These are phyloP conservation scores for Motacilla tschutschensis DNA, from an alignment of 2,113 vertebrate genomes.

Conservation along the genomic window DNA sequence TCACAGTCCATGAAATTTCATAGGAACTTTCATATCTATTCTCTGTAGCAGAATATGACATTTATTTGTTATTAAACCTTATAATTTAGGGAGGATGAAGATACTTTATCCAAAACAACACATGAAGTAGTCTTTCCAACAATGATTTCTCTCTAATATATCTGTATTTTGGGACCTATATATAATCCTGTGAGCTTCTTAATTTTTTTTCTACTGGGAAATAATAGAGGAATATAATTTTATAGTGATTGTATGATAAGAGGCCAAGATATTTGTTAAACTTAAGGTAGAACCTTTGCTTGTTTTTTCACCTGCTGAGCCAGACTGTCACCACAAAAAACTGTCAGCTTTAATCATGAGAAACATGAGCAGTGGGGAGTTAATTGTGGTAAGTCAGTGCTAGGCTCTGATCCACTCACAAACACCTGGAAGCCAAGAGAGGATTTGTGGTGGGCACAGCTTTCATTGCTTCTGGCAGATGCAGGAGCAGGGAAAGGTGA, in stretches of 20 bases:
- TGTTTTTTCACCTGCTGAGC: neutral
- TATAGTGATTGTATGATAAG: neutral
- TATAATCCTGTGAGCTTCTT: neutral
- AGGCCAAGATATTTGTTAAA: neutral
- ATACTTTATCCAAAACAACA: neutral
- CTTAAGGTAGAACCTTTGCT: neutral
- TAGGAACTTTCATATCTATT: constrained; percentile 4
- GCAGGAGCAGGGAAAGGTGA: neutral
- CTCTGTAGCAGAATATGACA: neutral
- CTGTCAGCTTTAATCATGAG: neutral
- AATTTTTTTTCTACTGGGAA: neutral
- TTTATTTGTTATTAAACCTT: constrained; percentile 37
- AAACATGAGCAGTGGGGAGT: neutral
- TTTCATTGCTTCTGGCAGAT: neutral
- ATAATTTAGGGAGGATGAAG: constrained; percentile 22
- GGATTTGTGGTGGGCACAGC: neutral
- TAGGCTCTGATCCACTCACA: neutral
- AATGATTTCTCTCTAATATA: neutral
- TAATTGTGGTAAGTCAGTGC: neutral
- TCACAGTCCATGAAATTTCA: constrained; percentile 36
- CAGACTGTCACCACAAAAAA: neutral
- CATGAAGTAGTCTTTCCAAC: neutral
- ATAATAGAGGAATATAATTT: neutral
- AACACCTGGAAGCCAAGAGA: neutral
- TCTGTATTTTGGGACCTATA: neutral